phyloP scores from a whole-genome alignment of 2,888 invertebrate genomes.

The Aspidiotus destructor region DNA sequence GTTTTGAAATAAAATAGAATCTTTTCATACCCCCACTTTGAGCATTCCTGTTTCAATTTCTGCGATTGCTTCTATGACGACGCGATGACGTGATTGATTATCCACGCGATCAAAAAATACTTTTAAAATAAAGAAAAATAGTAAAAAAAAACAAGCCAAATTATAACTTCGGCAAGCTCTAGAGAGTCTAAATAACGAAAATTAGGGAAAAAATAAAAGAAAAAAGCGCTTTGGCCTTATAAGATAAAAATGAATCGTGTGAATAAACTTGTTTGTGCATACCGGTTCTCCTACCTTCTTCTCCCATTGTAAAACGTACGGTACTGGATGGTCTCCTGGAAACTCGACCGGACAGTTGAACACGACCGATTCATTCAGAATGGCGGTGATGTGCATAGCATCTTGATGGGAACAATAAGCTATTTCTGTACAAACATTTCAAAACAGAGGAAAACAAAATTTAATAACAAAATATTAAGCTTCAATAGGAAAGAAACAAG shows the following conservation, averaged over 20 bases:
- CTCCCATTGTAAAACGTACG: conserved; percentile 98
- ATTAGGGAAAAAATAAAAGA: background rate
- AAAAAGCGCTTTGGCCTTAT: conserved; percentile 14
- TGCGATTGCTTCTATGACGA: too few species aligned
- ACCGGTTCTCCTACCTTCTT: conserved; percentile 66
- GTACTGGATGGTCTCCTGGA: conserved; percentile 88
- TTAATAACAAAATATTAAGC: background rate
- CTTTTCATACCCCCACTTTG: too few species aligned
- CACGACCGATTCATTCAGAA: conserved; percentile 92
- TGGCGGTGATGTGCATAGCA: conserved; percentile 93
- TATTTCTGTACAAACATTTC: conserved; percentile 42
- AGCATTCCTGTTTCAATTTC: too few species aligned
- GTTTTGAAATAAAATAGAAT: too few species aligned
- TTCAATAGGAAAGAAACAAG: too few species aligned
- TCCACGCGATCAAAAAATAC: too few species aligned
- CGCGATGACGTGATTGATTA: too few species aligned
- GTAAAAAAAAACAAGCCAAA: too few species aligned
- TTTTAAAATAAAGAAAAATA: too few species aligned
- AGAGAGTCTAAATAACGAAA: background rate
- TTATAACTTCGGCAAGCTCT: too few species aligned
- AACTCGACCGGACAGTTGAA: conserved; percentile 97
- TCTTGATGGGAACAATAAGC: conserved; percentile 51
- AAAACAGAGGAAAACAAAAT: conserved; percentile 7
- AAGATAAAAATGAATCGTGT: conserved; percentile 31
- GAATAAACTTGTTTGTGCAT: conserved; percentile 21